Evolutionary conservation across 1,140 invertebrate species (phyloP), one percentile per base, ranked within the genome.

Genomic region (Dysdera silvatica): DNA sequence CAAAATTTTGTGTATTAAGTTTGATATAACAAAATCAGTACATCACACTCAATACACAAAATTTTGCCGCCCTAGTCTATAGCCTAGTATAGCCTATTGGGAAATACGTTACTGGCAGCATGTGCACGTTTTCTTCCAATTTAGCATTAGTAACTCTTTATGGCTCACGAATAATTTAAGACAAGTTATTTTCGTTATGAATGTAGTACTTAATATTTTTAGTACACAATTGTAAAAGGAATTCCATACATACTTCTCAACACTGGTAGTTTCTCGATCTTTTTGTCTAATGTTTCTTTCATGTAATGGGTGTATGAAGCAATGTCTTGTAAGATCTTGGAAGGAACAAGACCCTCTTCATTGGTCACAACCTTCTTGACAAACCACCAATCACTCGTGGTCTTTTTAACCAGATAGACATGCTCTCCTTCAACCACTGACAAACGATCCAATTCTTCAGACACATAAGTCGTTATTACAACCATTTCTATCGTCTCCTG

Each of bases 281-380:
- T 93, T 72, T 93, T 89, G 69, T 89, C 84, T 5, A 95, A 75
- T 76, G 90, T 93, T 72, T 87, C 87, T 71, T 92, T 86, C 3
- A 94, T 81, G 70, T 91, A 92, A 10, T 85, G 74, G 0, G 84
- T 85, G 70, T 94, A 94, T 66, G 85, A 85, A 3, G 78, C 76
- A 74, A 89, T 87, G 72, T 89, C 85, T 78, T 91, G 84, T 0
- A 95, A 77, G 71, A 91, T 88, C 73, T 89, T 84, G 3, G 89
- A 86, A n/a, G 91, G 91, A 26, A 93, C 90, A 85, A 88, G 93
- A 54, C 91, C 91, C 71, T 86, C 89, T 77, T 94, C 89, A 74
- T 91, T 86, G 0, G 90, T 92, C 18, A 93, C 76, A 75, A 88
- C 84, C 76, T 95, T 95, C 67, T 83, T 84, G 0, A 95, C 89